Percentiles rank a stretch among this genome's conserved stretches.
Conservation (phyloP, 2,113 vertebrate species). For the Heloderma charlesbogerti region DNA sequence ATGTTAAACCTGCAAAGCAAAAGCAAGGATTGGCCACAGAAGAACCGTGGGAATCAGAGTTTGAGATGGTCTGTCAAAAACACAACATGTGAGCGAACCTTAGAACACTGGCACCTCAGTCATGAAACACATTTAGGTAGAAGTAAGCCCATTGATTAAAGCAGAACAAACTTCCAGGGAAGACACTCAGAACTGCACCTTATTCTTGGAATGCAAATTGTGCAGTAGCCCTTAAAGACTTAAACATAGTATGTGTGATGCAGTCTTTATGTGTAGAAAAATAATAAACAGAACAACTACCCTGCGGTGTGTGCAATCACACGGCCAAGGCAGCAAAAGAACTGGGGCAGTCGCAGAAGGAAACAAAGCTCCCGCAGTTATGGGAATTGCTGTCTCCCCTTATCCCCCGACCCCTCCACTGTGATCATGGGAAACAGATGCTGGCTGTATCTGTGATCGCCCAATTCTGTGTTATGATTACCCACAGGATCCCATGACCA, state of each 20-base stretch:
- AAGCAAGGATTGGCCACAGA: neutral
- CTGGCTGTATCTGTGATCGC: neutral
- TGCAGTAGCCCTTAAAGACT: neutral
- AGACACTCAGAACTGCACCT: neutral
- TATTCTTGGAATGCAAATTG: neutral
- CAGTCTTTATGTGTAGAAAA: neutral
- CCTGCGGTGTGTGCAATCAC: neutral
- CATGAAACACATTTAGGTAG: neutral
- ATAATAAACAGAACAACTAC: neutral
- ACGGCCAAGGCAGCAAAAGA: no score
- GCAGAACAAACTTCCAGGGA: neutral
- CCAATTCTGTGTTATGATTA: neutral
- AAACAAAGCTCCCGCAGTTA: neutral
- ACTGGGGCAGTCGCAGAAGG: neutral
- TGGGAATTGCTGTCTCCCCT: neutral
- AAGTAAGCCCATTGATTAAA: neutral
- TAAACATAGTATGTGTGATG: neutral
- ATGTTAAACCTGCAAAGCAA: neutral
- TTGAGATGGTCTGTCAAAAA: neutral
- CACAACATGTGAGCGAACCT: neutral
- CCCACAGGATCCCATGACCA: neutral
- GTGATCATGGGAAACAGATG: no score
- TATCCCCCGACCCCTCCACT: neutral
- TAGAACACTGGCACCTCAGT: neutral
- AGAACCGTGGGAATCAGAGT: neutral